Base-by-base conservation (phyloP, 1,140 invertebrate genomes). In the Hypsibius dujardini region DNA sequence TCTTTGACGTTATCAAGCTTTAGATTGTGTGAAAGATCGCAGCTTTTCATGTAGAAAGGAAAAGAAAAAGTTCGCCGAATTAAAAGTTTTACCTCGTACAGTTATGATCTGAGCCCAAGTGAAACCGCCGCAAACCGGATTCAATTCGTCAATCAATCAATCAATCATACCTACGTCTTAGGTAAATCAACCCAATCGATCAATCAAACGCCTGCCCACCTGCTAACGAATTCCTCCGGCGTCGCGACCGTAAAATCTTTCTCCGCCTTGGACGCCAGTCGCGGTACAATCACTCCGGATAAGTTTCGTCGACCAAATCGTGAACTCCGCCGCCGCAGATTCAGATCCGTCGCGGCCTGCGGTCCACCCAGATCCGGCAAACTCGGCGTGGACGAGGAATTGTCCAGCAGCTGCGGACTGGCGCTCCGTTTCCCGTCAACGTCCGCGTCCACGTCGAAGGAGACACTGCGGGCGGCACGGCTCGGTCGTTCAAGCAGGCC, bases 211-310 rank as follows among this genome's bases (percentile, higher is more conserved):
- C 79, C 79, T 46, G 77, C 79, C 74, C 78, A 80, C 69, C 76
- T 75, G 70, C 87, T 87, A 0, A 98, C 91, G 79, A 96, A 95
- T 82, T 97, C 94, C 79, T 96, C 92, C 0, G 93, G 91, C 28
- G 93, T 95, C n/a, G 92, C 92, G 2, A 96, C 86, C 28, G 87
- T 90, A 77, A 94, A 92, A 71, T 83, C 81, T 73, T 80, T 79
- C 56, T 73, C 7, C 3, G 7, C 7, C 62, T 67, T 7, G 42
- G 62, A 67, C 3, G 62, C 62, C 62, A 67, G 7, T n/a, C 50
- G 7, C 7, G 50, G n/a, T 7, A 56, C 50, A n/a, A 56, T n/a
- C 12, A 42, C 62, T 3, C 62, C 62, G 42, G 62, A 67, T 3
- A 67, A 42, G 42, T 67, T 67, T 3, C 62, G 7, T 3, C 62